phyloP scores from a whole-genome alignment of 2,797 vertebrate species.

The Amblyraja radiata region DNA sequence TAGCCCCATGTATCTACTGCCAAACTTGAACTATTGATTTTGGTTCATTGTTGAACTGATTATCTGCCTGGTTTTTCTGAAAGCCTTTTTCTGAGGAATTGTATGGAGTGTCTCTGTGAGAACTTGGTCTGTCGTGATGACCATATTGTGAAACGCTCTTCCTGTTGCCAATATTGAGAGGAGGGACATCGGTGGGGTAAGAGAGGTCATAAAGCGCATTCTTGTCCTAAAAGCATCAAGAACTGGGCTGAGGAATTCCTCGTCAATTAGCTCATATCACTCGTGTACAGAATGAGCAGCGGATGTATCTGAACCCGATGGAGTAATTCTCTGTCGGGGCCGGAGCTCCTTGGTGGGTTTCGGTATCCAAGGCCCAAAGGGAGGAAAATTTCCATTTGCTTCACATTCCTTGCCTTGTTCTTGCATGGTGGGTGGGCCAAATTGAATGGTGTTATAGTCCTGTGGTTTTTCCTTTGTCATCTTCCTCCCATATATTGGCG shows the following conservation, averaged over 20 bases:
- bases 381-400: neutral
- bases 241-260: neutral
- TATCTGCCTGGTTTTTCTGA: neutral
- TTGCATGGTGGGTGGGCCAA: neutral
- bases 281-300: neutral
- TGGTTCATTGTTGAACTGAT: too few relatives aligned
- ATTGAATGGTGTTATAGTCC: neutral
- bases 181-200: neutral
- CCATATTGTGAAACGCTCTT: neutral
- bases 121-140: neutral
- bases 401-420: neutral
- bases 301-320: neutral
- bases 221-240: neutral
- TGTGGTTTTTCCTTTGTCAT: neutral
- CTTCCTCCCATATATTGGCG: neutral
- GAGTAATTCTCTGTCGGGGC: neutral
- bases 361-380: neutral
- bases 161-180: neutral
- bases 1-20: too few relatives aligned
- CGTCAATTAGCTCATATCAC: neutral
- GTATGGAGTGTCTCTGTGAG: neutral
- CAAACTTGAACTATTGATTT: neutral
- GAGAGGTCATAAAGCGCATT: neutral
- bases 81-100: neutral
- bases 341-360: neutral